phyloP scores from a whole-genome alignment of 2,113 vertebrate species.

The Cyprinodon tularosa region DNA sequence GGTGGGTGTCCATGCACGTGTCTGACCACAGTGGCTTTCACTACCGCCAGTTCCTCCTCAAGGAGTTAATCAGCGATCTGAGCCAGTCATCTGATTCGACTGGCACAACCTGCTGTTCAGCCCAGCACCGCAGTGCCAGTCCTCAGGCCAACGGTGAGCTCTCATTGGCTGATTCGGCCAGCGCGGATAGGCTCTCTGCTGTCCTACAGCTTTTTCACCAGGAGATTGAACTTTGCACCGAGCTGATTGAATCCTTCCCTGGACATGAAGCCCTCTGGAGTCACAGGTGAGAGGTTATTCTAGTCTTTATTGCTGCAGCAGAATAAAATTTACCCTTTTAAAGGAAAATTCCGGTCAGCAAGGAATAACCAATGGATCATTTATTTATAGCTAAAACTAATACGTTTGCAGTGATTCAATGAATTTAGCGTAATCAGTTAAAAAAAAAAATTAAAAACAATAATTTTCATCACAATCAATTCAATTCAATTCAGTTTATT shows the following conservation, averaged over 20 bases:
- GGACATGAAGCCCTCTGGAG: slow-evolving; percentile 98
- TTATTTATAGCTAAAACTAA: too few species aligned
- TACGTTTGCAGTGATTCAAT: too few species aligned
- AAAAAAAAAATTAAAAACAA: too few species aligned
- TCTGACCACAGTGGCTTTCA: slow-evolving; percentile 99
- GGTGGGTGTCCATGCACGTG: slow-evolving; percentile 94
- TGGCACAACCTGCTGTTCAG: slow-evolving; percentile 76
- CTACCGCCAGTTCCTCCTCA: slow-evolving; percentile 95
- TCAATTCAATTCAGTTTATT: too few species aligned
- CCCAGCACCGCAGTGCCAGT: slow-evolving; percentile 42
- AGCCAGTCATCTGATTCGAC: slow-evolving; percentile 79
- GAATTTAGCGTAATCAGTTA: too few species aligned
- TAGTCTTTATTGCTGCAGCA: too few species aligned
- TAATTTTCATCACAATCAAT: too few species aligned
- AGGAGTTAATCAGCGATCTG: slow-evolving; percentile 80
- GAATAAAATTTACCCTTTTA: too few species aligned
- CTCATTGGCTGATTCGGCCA: slow-evolving; percentile 18
- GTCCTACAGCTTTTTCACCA: slow-evolving; percentile 81
- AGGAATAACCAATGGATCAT: too few species aligned
- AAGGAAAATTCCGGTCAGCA: too few species aligned
- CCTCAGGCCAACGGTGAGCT: slow-evolving; percentile 78
- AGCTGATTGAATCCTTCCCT: slow-evolving; percentile 92
- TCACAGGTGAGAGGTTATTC: slow-evolving; percentile 86
- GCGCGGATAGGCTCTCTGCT: slow-evolving; percentile 30
- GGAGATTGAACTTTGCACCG: slow-evolving; percentile 90